Percentiles rank a stretch among this genome's conserved stretches.
Evolutionary conservation across 2,113 vertebrate species (phyloP).

Genomic region (Spea bombifrons): DNA sequence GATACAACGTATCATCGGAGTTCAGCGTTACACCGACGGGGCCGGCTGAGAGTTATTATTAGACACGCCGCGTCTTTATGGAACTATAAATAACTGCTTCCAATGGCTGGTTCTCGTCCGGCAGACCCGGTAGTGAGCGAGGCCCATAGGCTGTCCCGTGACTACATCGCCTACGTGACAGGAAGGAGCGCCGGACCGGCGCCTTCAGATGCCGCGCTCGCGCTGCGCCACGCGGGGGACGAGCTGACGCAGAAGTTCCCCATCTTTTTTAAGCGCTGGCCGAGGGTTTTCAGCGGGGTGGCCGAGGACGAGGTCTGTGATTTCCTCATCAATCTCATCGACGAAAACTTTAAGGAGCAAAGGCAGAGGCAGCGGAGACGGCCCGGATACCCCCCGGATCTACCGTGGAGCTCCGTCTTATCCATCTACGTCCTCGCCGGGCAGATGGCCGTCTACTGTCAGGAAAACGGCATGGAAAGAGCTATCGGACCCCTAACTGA

Average conservation of each 20-base stretch:
- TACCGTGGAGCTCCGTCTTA: constrained; percentile 67
- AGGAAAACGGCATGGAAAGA: constrained; percentile 58
- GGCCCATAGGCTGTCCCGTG: constrained; percentile 63
- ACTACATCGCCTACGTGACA: constrained; percentile 68
- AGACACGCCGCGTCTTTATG: neutral
- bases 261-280: constrained; percentile 74
- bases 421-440: constrained; percentile 71
- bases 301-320: constrained; percentile 59
- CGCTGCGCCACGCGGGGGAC: constrained; percentile 64
- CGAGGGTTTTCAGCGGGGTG: constrained; percentile 67
- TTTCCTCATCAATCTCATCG: constrained; percentile 62
- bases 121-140: constrained; percentile 65
- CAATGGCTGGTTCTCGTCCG: constrained; percentile 28
- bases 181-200: constrained; percentile 45
- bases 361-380: neutral
- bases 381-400: constrained; percentile 53
- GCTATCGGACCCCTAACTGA: constrained; percentile 62
- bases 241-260: constrained; percentile 66
- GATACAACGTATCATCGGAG: too few species aligned
- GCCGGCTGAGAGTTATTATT: too few species aligned
- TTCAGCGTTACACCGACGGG: too few species aligned
- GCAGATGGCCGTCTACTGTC: constrained; percentile 70
- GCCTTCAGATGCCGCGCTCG: constrained; percentile 55
- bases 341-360: constrained; percentile 63
- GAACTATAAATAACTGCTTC: constrained; percentile 2